Evolutionary conservation across 35 echinoderm and acorn worm genomes (phyloP).

Genomic region (Ophiothrix spiculata): DNA sequence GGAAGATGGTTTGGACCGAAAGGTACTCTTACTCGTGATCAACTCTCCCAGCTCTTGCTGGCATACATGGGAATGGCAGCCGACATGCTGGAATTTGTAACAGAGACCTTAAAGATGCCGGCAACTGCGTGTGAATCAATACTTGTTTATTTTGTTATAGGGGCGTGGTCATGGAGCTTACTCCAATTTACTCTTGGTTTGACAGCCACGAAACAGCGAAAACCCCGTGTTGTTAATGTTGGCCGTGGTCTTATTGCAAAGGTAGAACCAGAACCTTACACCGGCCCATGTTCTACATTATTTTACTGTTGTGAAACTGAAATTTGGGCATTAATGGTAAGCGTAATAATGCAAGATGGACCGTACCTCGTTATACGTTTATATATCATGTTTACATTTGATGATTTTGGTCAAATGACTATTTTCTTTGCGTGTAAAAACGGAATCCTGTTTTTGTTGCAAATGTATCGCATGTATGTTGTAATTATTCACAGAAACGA

Average conservation of each 20-base stretch:
- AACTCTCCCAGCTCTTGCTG: constrained; percentile 68
- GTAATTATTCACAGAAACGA: background rate
- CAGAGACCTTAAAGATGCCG: constrained; percentile 64
- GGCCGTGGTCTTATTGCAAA: constrained; percentile 4
- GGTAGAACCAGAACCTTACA: constrained; percentile 20
- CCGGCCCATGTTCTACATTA: background rate
- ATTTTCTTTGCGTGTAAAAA: constrained; percentile 95
- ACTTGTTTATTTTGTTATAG: constrained; percentile 50
- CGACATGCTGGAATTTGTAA: constrained; percentile 92
- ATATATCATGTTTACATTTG: constrained; percentile 67
- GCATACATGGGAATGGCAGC: constrained; percentile 84
- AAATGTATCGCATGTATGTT: constrained; percentile 79
- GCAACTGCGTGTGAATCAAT: constrained; percentile 64
- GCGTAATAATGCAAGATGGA: constrained; percentile 85
- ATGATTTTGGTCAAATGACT: constrained; percentile 53
- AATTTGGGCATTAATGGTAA: constrained; percentile 85
- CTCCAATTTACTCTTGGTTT: constrained; percentile 81
- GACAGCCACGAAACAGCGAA: constrained; percentile 78
- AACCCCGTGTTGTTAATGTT: constrained; percentile 47
- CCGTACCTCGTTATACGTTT: constrained; percentile 72
- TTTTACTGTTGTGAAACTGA: constrained; percentile 74
- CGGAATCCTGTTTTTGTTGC: constrained; percentile 70
- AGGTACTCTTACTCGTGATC: constrained; percentile 72
- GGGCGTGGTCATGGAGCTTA: constrained; percentile 75
- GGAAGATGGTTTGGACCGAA: constrained; percentile 88